A percentile compares a stretch with the other conserved stretches of the same genome.
phyloP scores from a whole-genome alignment of 2,797 vertebrate genomes.

The Hyperoplus immaculatus region DNA sequence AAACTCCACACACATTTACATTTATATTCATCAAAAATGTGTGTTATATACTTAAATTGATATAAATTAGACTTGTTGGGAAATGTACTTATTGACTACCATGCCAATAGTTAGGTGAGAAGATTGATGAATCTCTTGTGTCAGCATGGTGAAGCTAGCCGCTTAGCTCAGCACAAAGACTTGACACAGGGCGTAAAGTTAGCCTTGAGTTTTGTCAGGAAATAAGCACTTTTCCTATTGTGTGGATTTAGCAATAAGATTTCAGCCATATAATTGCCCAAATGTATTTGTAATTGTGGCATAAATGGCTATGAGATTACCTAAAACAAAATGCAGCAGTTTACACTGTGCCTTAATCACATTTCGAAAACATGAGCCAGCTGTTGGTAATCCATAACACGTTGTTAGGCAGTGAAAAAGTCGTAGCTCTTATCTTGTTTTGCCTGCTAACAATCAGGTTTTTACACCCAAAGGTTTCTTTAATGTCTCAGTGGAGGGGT shows the following conservation, averaged over 20 bases:
- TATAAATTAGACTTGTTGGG: background rate
- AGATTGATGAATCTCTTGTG: background rate
- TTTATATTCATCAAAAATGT: background rate
- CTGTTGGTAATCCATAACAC: constrained; percentile 62
- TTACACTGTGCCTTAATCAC: constrained; percentile 22
- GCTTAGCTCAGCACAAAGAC: background rate
- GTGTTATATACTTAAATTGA: background rate
- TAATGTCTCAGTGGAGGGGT: constrained; percentile 19
- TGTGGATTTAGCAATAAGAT: background rate
- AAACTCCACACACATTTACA: background rate
- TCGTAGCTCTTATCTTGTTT: constrained; percentile 63
- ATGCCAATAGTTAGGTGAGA: background rate
- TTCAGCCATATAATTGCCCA: too few species aligned
- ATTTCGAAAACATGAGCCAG: constrained; percentile 50
- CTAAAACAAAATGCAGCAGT: background rate
- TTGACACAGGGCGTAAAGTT: background rate
- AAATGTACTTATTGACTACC: background rate
- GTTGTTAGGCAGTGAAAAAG: constrained; percentile 55
- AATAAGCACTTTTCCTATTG: background rate
- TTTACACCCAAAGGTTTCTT: constrained; percentile 52
- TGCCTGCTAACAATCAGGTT: constrained; percentile 51
- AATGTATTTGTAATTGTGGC: background rate
- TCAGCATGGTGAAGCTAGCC: background rate
- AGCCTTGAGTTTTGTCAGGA: background rate
- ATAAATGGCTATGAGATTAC: background rate